phyloP scores from a whole-genome alignment of 2,888 invertebrate genomes.

The Drosophila suboccidentalis region DNA sequence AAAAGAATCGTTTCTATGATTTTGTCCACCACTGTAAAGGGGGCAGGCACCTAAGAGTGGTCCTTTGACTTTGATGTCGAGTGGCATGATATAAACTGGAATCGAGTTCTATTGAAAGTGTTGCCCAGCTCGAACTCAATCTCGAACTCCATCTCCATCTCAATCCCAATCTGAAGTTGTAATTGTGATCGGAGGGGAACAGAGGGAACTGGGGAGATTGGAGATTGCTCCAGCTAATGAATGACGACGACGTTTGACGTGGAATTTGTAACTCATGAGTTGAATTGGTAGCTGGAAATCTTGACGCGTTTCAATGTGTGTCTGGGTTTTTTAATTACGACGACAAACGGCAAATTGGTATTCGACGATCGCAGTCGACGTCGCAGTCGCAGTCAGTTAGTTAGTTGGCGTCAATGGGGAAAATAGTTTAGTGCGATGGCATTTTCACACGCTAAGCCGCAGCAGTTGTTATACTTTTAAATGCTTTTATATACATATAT shows the following conservation, averaged over 20 bases:
- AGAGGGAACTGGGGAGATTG: no score
- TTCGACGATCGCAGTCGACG: conserved; percentile 37
- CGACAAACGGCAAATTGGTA: conserved; percentile 69
- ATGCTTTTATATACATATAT: background rate
- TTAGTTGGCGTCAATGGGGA: conserved; percentile 56
- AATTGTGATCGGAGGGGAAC: background rate
- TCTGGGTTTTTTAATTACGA: conserved; percentile 70
- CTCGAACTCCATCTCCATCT: conserved; percentile 9
- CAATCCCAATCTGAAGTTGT: conserved; percentile 9
- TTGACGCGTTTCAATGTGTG: conserved; percentile 29
- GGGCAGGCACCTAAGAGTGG: conserved; percentile 38
- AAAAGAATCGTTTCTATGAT: no score
- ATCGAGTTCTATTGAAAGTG: conserved; percentile 80
- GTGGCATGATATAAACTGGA: conserved; percentile 67
- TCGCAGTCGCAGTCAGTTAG: conserved; percentile 2
- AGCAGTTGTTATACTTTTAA: conserved; percentile 34
- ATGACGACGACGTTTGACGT: conserved; percentile 71
- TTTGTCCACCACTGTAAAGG: no score
- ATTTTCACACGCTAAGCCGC: conserved; percentile 75
- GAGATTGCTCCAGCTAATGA: conserved; percentile 59
- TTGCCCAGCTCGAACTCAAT: conserved; percentile 38
- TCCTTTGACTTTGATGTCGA: conserved; percentile 34
- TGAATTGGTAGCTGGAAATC: conserved; percentile 22
- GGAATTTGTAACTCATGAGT: conserved; percentile 77
- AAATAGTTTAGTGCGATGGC: conserved; percentile 63